Base-by-base conservation (phyloP, 2,888 invertebrate species). In the Cephus rjabovi region DNA sequence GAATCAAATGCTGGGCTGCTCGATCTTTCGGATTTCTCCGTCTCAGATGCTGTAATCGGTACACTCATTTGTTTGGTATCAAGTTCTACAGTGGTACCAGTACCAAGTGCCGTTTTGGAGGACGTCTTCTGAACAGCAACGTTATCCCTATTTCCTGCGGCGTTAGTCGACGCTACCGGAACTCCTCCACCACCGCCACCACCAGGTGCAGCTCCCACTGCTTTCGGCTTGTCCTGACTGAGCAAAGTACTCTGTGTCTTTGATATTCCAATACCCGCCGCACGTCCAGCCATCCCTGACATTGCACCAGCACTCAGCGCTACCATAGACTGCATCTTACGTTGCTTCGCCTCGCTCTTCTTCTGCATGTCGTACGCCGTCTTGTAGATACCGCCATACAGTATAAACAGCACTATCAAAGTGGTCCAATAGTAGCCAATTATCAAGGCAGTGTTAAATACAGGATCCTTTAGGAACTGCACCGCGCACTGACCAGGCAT, bases 371-470 rank as follows among this genome's bases (percentile, higher is more conserved):
- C 97, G 89, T 98, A 97, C 11, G 99, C 99, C 69, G 98, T 98
- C 90, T 97, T 97, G 92, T 99, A 99, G 88, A 99, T 99, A 12
- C 98, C 99, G 75, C 97, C 98, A 91, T 99, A 99, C 12, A 99
- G 94, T 79, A 98, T 95, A 90, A 99, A 98, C 81, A 99, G 94
- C 70, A 99, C 98, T 78, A 98, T 95, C 56, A 99, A 93, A 0
- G 99, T 99, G 73, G 97, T 98, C 99, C 98, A 99, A 91, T 98
- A 99, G 92, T 99, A 99, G 75, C 96, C 97, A 86, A 99, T 98
- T 78, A 99, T 99, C 79, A 99, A 94, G 76, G 98, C 97, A 84
- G 99, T 98, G 91, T 99, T 99, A 92, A 99, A 99, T 77, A 98
- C 95, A 0, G 99, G 98, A 92, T 99, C 98, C 91, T 98, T 98